Evolutionary conservation across 2,113 vertebrate species (phyloP).

Genomic region (Laticauda laticaudata): DNA sequence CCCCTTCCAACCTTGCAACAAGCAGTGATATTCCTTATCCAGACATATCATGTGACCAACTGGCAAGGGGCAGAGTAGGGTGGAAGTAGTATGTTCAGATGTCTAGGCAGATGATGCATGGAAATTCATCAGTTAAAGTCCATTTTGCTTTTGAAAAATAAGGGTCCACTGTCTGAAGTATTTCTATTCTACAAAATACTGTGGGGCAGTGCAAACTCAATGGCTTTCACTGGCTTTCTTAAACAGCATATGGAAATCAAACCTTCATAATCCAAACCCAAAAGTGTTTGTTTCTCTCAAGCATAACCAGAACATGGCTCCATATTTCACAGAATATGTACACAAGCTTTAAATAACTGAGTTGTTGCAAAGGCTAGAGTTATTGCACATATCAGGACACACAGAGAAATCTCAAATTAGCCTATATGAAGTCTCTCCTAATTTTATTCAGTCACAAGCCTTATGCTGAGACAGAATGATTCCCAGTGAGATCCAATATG

Average conservation of each 20-base stretch:
- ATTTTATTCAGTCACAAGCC: background rate
- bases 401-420: background rate
- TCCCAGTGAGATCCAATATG: background rate
- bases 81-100: background rate
- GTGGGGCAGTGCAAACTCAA: background rate
- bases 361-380: constrained; percentile 10
- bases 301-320: background rate
- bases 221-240: background rate
- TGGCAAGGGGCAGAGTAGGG: background rate
- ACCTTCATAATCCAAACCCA: background rate
- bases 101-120: background rate
- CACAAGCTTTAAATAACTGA: background rate
- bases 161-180: background rate
- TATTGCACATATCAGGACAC: background rate
- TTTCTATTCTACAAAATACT: background rate
- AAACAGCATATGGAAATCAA: background rate
- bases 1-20: background rate
- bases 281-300: background rate
- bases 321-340: background rate
- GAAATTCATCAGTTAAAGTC: background rate
- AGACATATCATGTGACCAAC: background rate
- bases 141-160: background rate
- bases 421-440: background rate
- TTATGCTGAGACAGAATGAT: background rate
- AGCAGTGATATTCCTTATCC: background rate